Base-by-base conservation (phyloP, 2,888 invertebrate species). In the Alloplasta piceator region DNA sequence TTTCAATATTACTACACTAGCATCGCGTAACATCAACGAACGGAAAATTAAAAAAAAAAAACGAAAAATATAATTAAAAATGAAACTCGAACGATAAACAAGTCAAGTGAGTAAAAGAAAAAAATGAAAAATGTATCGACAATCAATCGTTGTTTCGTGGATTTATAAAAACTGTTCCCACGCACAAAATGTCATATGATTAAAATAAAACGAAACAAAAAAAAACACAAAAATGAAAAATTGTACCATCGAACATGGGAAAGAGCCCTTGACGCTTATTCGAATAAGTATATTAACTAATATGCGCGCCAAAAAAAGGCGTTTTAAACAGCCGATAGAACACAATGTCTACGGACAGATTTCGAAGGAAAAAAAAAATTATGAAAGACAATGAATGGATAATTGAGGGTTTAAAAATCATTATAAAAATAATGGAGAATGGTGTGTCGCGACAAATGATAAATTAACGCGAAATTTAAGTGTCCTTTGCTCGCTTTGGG, bases 301-400 rank as follows among this genome's bases (percentile, higher is more conserved):
- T 43, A 43, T 43, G 16, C 64, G 75, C 64, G 68, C 80, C 78
- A 77, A 73, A 74, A 77, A 85, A 86, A 80, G 84, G 85, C 86
- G 85, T 86, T 79, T 12, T 75, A 84, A 87, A 87, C 88, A 88
- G 86, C 86, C 87, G 86, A 87, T 87, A 85, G 87, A 89, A 89
- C 89, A 87, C 87, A 84, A 87, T 87, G 87, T 86, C 88, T 86
- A 82, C 85, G 83, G 81, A 85, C 82, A 82, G 56, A 64, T 83
- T 77, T 43, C 85, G 76, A 82, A 81, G 73, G 72, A 84, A 79
- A 81, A 77, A 67, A 84, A 85, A 82, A 79, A 72, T 50, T 63
- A 67, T 75, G 38, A 58, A 71, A 78, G 76, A 83, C 74, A 78
- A 83, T 85, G 81, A 83, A 67, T 79, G 82, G 80, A 78, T 39